phyloP scores from a whole-genome alignment of 2,113 vertebrate species.

The Ceyx cyanopectus region DNA sequence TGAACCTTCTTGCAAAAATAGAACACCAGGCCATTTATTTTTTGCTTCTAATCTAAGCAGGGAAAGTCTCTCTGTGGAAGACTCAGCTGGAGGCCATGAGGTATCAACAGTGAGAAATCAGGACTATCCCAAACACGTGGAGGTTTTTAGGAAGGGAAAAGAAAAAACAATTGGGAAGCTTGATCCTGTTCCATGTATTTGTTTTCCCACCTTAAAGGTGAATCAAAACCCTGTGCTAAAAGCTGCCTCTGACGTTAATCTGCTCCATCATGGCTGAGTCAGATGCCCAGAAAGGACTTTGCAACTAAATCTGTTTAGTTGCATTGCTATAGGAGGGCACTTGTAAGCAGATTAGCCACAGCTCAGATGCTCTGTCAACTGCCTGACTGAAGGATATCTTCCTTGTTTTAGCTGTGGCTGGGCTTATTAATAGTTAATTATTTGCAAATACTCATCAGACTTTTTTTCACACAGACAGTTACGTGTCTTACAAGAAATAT shows the following conservation, averaged over 20 bases:
- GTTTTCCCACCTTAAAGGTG: background rate
- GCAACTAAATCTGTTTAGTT: constrained; percentile 34
- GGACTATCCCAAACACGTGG: background rate
- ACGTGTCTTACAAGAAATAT: no score
- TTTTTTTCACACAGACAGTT: no score
- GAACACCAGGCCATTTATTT: background rate
- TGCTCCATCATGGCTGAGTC: constrained; percentile 57
- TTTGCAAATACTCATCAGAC: background rate
- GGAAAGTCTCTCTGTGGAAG: background rate
- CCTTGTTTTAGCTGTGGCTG: background rate
- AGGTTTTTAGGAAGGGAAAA: background rate
- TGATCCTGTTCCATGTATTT: background rate
- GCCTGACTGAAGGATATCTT: background rate
- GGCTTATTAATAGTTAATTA: background rate
- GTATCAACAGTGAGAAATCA: background rate
- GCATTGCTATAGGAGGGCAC: background rate
- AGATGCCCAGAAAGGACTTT: constrained; percentile 59
- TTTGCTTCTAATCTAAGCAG: background rate
- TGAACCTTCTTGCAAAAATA: background rate
- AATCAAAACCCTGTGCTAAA: background rate
- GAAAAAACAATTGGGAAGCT: background rate
- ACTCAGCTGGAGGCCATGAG: fast-evolving
- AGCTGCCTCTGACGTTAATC: constrained; percentile 51
- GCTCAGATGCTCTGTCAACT: background rate
- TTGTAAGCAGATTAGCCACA: constrained; percentile 42